phyloP scores from a whole-genome alignment of 2,113 vertebrate genomes.

The Lepus americanus region DNA sequence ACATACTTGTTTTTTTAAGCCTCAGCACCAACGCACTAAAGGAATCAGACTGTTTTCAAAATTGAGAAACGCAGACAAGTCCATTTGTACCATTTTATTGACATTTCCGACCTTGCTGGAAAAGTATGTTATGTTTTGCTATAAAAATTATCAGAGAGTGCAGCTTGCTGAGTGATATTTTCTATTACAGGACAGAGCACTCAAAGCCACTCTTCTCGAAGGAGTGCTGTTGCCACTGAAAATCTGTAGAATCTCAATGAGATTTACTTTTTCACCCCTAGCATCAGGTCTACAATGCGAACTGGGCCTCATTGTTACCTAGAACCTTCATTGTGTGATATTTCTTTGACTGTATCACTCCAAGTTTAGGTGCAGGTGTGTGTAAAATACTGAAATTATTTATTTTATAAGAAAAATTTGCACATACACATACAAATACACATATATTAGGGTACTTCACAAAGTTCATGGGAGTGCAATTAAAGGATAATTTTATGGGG shows the following conservation, averaged over 20 bases:
- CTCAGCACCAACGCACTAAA: slow-evolving; percentile 61
- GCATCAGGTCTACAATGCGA: neutral
- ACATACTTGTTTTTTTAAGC: slow-evolving; percentile 63
- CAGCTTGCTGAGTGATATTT: slow-evolving; percentile 73
- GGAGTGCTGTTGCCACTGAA: neutral
- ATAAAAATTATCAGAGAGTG: slow-evolving; percentile 76
- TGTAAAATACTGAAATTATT: slow-evolving; percentile 73
- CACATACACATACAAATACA: neutral
- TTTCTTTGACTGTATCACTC: slow-evolving; percentile 77
- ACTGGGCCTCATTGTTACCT: slow-evolving; percentile 25
- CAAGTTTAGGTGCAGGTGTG: slow-evolving; percentile 70
- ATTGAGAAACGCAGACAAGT: slow-evolving; percentile 66
- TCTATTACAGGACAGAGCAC: slow-evolving; percentile 62
- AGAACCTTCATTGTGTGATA: slow-evolving; percentile 21
- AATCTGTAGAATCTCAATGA: slow-evolving; percentile 32
- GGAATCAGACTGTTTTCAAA: slow-evolving; percentile 73
- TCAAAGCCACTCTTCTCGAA: slow-evolving; percentile 47
- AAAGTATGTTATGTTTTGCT: slow-evolving; percentile 75
- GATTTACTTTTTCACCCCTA: neutral
- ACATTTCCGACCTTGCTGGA: slow-evolving; percentile 79
- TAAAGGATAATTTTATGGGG: too few relatives aligned
- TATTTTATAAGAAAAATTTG: neutral
- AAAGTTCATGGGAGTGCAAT: too few relatives aligned
- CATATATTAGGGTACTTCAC: neutral
- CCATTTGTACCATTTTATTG: slow-evolving; percentile 81